Evolutionary conservation across 2,888 invertebrate genomes (phyloP), one percentile per base, ranked within the genome.

Genomic region (Drosophila mettleri): DNA sequence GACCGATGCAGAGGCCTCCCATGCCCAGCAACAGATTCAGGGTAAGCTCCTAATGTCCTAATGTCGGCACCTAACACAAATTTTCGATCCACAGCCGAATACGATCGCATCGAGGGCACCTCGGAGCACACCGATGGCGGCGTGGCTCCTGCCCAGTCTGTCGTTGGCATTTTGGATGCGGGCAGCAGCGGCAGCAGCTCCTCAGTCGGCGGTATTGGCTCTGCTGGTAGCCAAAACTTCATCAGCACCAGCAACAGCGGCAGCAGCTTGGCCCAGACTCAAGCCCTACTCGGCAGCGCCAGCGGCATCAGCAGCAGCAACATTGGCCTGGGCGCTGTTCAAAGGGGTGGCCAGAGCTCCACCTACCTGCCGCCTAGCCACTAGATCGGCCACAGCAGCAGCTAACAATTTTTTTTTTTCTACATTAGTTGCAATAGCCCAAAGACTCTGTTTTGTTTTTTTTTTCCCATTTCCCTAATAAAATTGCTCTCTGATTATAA

Each of bases 21-120:
- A 90, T 70, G 92, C 91, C 39, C 91, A 92, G 70, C 87, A 86
- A 58, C 86, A 89, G 73, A 92, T 92, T 71, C 91, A 92, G 83
- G 90, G 91, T 91, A 57, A 77, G 77, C 16, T 9, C 3, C 24
- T 7, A 20, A 9, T 0, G 9, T 20, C 8, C 20, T 10, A 12
- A 5, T 22, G 6, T 6, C 7, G 20, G 2, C 3, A 20, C 8
- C 27, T 24, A 2, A n/a, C 14, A n/a, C 9, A 14, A 8, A 7
- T 8, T 58, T 49, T 22, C 33, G 6, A 0, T 7, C 0, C 33
- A 12, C 67, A 91, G 91, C 91, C 54, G 90, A 91, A 81, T 91
- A 91, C 62, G 91, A 91, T 76, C 78, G 78, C 53, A 81, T 91
- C 65, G 88, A 91, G 68, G 91, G 91, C 48, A 82, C 87, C 18